Evolutionary conservation across 1,140 invertebrate genomes (phyloP), one percentile per base, ranked within the genome.

Genomic region (Aethina tumida): DNA sequence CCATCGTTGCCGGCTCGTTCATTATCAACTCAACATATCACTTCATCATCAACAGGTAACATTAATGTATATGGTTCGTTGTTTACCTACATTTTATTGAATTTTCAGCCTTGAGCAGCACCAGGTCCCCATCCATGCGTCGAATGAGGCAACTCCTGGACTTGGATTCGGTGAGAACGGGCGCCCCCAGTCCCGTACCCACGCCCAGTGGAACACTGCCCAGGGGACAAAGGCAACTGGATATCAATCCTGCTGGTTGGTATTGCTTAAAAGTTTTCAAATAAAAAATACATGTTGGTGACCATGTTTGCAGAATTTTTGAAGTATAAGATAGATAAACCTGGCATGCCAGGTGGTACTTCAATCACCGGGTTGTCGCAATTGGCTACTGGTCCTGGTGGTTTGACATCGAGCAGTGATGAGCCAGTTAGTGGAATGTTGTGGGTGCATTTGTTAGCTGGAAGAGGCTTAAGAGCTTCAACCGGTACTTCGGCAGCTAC

Each of bases 321-420:
- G 51, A 91, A 91, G 65, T 93, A 93, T 65, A 91, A 90, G 66
- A 77, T 88, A 57, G 88, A 90, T 52, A 88, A 85, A 56, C 76
- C 80, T 6, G 67, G 69, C 3, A 62, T 68, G 27, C 68, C 65
- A 4, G 66, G 67, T 25, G 53, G 49, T 6, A 41, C 43, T 21
- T 51, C 49, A 3, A 48, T 59, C 22, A 43, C 49, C 7, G 48
- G 47, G 5, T 14, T 49, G 5, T 46, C 50, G 0, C 41, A 48
- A 3, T 46, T 70, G n/a, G 50, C 62, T 5, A 61, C 62, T 2
- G 62, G 49, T 10, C 28, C 43, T 19, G 41, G 41, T 21, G 40
- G 22, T 12, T n/a, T 49, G 13, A 12, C 40, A 10, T 68, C 53
- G 49, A 66, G 60, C 45, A 68, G 56, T 14, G 62, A 70, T 14